Evolutionary conservation across 1,140 invertebrate genomes (phyloP).

Genomic region (Ditylenchus dipsaci): DNA sequence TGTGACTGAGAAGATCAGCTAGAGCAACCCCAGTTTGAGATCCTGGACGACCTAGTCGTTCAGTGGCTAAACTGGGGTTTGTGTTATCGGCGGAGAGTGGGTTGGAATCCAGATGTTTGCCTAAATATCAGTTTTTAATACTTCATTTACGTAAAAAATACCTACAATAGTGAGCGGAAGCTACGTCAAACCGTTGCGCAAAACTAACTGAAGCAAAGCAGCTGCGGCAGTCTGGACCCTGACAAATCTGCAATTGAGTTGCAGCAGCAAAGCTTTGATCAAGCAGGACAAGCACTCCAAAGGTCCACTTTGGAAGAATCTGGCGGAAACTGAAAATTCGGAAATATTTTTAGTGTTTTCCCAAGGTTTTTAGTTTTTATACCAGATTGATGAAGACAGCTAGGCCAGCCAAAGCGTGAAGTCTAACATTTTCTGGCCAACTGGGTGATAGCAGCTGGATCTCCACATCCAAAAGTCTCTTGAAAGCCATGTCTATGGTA

Average conservation of each 20-base stretch:
- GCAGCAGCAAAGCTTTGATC: slow-evolving; percentile 47
- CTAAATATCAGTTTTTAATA: not conserved
- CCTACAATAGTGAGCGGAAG: slow-evolving; percentile 13
- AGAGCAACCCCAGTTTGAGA: slow-evolving; percentile 51
- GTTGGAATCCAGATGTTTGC: not conserved
- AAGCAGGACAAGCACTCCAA: slow-evolving; percentile 43
- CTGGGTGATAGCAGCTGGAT: slow-evolving; percentile 78
- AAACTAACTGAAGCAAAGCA: slow-evolving; percentile 50
- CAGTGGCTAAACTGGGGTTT: not conserved
- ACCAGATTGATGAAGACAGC: slow-evolving; percentile 81
- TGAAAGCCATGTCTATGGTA: slow-evolving; percentile 74
- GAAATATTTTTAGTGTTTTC: not conserved
- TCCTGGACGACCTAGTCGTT: slow-evolving; percentile 37
- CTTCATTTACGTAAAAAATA: not conserved
- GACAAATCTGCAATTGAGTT: slow-evolving; percentile 48
- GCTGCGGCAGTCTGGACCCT: slow-evolving; percentile 49
- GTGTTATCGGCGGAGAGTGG: not conserved
- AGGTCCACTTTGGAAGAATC: slow-evolving; percentile 47
- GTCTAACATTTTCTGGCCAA: slow-evolving; percentile 80
- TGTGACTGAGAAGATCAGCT: slow-evolving; percentile 46
- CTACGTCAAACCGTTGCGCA: slow-evolving; percentile 50
- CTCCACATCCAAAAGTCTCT: slow-evolving; percentile 75
- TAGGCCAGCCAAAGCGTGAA: slow-evolving; percentile 82
- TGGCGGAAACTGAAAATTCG: slow-evolving; percentile 23
- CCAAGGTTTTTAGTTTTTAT: not conserved